Base-by-base conservation (phyloP, 2,113 vertebrate genomes). In the Pavo muticus region DNA sequence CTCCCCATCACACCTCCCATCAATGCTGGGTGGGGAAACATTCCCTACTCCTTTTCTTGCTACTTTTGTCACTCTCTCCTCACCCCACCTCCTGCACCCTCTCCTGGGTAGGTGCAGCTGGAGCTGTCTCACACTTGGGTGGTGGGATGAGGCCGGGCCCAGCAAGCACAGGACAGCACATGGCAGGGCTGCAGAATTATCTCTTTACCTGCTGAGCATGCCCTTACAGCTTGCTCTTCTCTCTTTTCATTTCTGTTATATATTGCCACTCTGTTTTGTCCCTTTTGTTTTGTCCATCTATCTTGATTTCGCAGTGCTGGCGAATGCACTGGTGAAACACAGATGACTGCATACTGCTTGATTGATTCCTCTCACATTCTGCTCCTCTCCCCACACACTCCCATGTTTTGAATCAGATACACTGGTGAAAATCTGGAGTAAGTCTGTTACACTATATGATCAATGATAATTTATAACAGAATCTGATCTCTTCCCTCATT, bases 121-220 rank as follows among this genome's bases (percentile, higher is more conserved):
- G 2, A 8, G 25, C 20, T 30, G 32, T 35, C 32, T 35, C 5
- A 0, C 6, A 8, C 23, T 56, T 0, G 1, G 10, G 2, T 27
- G 0, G 5, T n/a, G 10, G 42, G 10, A n/a, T 0, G 0, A 37
- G 19, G 40, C 37, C 0, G 1, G 35, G 9, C 12, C 50, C 20
- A 30, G 35, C 1, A 3, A 19, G 17, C 27, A 13, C 0, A 0
- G 56, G 37, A 45, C 1, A 1, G 27, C 13, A 4, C 39, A 11
- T 20, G 35, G 16, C 20, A 0, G 1, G 45, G 23, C 32, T 27
- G 13, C 0, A 54, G 14, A 54, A 0, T 10, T 44, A 17, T 47
- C 19, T 56, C 35, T 50, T 61, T 52, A 81, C 23, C 5, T 40
- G 17, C 52, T 77, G 59, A 63, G 16, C 32, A 29, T 20, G 61